Conservation (phyloP, 1,140 invertebrate genomes). For the Asobara japonica region DNA sequence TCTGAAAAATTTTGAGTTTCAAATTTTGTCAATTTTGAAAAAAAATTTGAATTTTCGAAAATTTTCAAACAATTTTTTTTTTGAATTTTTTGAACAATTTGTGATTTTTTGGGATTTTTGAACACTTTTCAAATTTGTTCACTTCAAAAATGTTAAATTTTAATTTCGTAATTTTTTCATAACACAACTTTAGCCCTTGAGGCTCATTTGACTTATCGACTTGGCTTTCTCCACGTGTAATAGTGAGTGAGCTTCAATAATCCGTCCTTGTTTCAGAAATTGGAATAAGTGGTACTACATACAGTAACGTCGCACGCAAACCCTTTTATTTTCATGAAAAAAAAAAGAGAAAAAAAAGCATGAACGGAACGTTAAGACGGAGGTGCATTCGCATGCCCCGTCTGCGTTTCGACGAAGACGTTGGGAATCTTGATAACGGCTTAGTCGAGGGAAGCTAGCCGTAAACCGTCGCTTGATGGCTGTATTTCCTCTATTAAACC, state of each 20-base stretch:
- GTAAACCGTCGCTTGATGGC: slow-evolving; percentile 25
- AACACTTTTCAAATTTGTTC: too few relatives aligned
- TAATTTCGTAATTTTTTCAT: neutral
- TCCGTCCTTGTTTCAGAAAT: slow-evolving; percentile 2
- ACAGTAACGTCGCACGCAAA: slow-evolving; percentile 17
- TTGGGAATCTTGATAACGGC: slow-evolving; percentile 14
- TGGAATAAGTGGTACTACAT: slow-evolving; percentile 4
- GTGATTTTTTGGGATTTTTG: too few relatives aligned
- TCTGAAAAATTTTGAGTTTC: too few relatives aligned
- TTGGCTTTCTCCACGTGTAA: neutral
- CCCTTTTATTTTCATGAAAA: neutral
- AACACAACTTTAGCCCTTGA: neutral
- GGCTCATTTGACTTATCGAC: slow-evolving; percentile 2
- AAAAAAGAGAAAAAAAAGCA: slow-evolving; percentile 17
- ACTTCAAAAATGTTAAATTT: too few relatives aligned
- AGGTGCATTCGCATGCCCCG: slow-evolving; percentile 15
- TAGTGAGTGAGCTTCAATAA: slow-evolving; percentile 13
- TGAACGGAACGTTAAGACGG: neutral
- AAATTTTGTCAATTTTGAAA: too few relatives aligned
- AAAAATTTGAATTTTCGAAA: too few relatives aligned
- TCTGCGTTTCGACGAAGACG: slow-evolving; percentile 12
- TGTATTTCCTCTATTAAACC: slow-evolving; percentile 28
- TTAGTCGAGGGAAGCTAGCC: slow-evolving; percentile 7
- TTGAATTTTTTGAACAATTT: too few relatives aligned
- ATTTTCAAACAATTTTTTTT: too few relatives aligned